These are phyloP conservation scores for Coccyzus lansbergi DNA, from an alignment of 2,797 vertebrate species.

Conservation along the genomic window DNA sequence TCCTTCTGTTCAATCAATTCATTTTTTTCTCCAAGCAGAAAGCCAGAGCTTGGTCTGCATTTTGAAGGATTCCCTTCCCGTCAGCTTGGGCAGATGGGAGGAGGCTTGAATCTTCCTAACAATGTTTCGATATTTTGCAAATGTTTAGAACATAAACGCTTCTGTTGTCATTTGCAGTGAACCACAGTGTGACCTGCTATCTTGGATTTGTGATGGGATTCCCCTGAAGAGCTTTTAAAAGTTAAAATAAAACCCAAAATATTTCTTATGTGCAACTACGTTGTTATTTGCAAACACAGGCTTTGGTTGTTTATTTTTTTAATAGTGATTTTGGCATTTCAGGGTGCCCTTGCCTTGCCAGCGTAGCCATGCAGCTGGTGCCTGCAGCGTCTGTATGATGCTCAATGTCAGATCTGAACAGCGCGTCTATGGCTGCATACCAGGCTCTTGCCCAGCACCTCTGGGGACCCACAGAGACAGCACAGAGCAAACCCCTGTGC, in stretches of 20 bases:
- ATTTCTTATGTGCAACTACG: neutral
- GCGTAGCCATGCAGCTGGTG: neutral
- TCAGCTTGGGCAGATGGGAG: neutral
- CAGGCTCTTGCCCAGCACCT: accelerated
- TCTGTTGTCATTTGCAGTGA: neutral
- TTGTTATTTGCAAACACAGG: neutral
- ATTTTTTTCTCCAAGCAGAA: neutral
- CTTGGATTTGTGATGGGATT: too few relatives aligned
- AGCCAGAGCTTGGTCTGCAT: too few relatives aligned
- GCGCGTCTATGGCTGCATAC: accelerated
- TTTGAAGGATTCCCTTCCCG: neutral
- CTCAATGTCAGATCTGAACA: neutral
- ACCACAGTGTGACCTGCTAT: accelerated
- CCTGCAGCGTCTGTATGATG: accelerated
- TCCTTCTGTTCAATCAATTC: neutral
- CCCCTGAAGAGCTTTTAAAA: neutral
- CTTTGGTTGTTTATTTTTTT: neutral
- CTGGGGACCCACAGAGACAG: neutral
- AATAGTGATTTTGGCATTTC: neutral
- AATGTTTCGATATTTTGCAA: neutral
- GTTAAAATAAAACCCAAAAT: neutral
- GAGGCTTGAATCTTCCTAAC: too few relatives aligned
- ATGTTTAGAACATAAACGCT: neutral
- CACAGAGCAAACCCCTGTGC: neutral
- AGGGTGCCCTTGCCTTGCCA: neutral